A percentile compares a stretch with the other conserved stretches of the same genome.
phyloP scores from a whole-genome alignment of 2,888 invertebrate species.

The Cantharis lateralis region DNA sequence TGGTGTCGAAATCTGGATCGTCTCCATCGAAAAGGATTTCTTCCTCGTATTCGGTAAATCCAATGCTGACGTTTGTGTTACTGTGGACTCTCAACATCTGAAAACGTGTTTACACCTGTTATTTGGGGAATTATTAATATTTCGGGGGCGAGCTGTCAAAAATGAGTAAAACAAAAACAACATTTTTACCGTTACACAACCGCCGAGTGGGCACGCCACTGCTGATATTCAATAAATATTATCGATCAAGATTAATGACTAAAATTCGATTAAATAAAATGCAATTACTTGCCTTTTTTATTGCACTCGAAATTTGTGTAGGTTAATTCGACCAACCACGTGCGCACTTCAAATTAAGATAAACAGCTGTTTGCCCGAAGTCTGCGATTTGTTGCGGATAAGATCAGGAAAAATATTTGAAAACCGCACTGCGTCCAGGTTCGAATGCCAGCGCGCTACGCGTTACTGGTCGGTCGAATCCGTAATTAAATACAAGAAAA shows the following conservation, averaged over 20 bases:
- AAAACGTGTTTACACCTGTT: neutral
- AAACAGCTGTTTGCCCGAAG: neutral
- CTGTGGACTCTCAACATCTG: conserved; percentile 50
- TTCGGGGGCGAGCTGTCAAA: too few relatives aligned
- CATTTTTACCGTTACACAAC: neutral
- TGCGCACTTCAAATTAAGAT: neutral
- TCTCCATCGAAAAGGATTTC: conserved; percentile 53
- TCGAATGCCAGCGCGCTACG: conserved; percentile 18
- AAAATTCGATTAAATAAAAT: neutral
- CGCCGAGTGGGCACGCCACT: neutral
- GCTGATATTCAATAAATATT: neutral
- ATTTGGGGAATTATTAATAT: neutral
- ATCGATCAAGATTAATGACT: neutral
- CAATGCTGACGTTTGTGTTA: conserved; percentile 42
- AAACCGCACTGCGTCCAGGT: neutral
- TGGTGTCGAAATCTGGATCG: conserved; percentile 51
- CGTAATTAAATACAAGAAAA: conserved; percentile 7
- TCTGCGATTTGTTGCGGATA: neutral
- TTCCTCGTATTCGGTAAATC: conserved; percentile 53
- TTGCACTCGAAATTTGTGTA: neutral
- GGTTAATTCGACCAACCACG: neutral
- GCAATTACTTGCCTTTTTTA: neutral
- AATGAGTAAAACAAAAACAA: too few relatives aligned
- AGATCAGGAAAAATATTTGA: neutral
- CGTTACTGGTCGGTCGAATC: conserved; percentile 8